These are phyloP conservation scores for Calephelis perditalis DNA, from an alignment of 2,888 invertebrate genomes.

Conservation along the genomic window DNA sequence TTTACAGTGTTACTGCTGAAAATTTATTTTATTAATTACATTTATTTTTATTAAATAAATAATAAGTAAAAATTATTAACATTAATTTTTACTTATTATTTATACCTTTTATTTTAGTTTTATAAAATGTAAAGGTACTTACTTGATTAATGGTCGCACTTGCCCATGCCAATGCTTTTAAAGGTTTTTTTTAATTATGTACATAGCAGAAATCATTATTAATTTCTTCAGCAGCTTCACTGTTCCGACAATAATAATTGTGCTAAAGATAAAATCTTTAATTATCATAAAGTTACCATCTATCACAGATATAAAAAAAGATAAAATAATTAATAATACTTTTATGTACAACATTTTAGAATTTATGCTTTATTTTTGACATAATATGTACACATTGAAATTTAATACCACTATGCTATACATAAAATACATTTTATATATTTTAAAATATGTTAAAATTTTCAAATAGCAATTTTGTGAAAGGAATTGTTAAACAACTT, in stretches of 20 bases:
- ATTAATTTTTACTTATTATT: too few species aligned
- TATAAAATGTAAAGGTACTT: too few species aligned
- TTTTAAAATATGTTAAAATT: constrained; percentile 34
- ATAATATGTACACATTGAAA: constrained; percentile 18
- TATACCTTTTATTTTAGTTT: too few species aligned
- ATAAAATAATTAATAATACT: constrained; percentile 17
- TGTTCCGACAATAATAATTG: not conserved
- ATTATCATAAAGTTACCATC: not conserved
- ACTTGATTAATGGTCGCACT: too few species aligned
- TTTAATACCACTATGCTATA: constrained; percentile 20
- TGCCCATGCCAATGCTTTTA: too few species aligned
- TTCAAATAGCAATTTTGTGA: constrained; percentile 30
- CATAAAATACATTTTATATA: constrained; percentile 13
- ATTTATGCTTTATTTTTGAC: constrained; percentile 56
- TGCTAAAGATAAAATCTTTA: not conserved
- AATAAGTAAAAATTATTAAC: too few species aligned
- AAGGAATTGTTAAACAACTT: constrained; percentile 27
- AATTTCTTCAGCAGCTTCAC: too few species aligned
- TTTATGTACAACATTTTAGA: constrained; percentile 71
- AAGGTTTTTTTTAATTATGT: too few species aligned
- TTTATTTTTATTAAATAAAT: too few species aligned
- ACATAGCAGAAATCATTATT: too few species aligned
- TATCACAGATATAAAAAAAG: constrained; percentile 49
- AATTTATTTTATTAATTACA: too few species aligned
- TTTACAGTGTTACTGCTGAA: too few species aligned